A percentile compares a stretch with the other conserved stretches of the same genome.
phyloP scores from a whole-genome alignment of 2,888 invertebrate genomes.

The Andrena haemorrhoa region DNA sequence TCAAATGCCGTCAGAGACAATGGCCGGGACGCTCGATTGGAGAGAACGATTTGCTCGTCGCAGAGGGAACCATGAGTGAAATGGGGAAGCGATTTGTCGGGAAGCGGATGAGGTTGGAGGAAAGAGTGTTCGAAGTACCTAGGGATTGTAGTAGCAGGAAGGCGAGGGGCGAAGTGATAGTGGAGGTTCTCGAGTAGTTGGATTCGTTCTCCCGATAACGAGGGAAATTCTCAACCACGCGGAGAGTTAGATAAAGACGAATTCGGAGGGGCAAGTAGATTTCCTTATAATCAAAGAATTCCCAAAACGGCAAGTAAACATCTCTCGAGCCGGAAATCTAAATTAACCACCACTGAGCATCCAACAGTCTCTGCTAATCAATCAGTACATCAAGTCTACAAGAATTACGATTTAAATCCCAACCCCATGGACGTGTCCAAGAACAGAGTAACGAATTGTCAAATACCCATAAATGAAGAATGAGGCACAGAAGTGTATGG shows the following conservation, averaged over 20 bases:
- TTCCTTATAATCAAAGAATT: too few species aligned
- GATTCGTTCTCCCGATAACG: constrained; percentile 25
- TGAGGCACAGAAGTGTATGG: background rate
- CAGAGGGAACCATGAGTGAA: background rate
- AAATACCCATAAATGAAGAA: too few species aligned
- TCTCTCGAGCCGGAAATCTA: too few species aligned
- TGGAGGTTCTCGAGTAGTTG: background rate
- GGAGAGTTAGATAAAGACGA: too few species aligned
- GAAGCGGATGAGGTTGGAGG: background rate
- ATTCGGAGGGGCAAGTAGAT: too few species aligned
- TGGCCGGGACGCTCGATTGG: background rate
- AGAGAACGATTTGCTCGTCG: background rate
- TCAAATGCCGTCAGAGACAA: background rate
- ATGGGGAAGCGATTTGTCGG: background rate
- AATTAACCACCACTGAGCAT: too few species aligned
- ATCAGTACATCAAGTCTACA: too few species aligned
- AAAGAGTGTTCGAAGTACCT: background rate
- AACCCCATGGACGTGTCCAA: too few species aligned
- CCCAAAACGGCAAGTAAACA: too few species aligned
- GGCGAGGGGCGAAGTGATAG: background rate
- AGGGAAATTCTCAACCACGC: background rate
- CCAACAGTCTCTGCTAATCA: too few species aligned
- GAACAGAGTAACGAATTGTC: too few species aligned
- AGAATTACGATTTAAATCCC: too few species aligned
- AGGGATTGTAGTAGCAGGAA: constrained; percentile 2